Conservation (phyloP, 2,888 invertebrate species). For the Neoaliturus tenellus region DNA sequence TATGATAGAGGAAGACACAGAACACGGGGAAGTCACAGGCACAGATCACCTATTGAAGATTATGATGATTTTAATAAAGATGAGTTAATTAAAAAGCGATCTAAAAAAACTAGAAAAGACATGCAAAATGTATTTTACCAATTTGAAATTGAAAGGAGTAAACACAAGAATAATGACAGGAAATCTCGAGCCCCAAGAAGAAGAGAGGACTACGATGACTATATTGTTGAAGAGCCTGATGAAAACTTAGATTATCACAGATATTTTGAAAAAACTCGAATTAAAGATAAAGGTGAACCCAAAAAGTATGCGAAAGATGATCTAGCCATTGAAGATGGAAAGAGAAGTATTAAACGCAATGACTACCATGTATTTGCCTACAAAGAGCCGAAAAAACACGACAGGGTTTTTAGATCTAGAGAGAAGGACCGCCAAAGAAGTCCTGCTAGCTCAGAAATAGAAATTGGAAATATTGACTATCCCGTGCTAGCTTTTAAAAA, state of each 20-base stretch:
- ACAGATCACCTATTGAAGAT: neutral
- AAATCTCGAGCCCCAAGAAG: neutral
- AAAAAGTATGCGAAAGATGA: neutral
- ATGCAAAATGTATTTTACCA: neutral
- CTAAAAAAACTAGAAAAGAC: neutral
- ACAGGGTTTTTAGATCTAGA: slow-evolving; percentile 2
- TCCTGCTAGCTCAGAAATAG: slow-evolving; percentile 1
- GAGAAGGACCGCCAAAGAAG: neutral
- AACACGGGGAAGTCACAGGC: neutral
- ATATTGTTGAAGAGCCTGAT: neutral
- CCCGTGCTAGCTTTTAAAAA: slow-evolving; percentile 32
- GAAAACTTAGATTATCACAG: neutral
- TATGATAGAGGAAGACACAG: neutral
- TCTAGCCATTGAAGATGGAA: neutral
- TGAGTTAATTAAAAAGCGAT: neutral
- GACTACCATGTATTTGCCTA: slow-evolving; percentile 4
- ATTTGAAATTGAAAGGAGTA: neutral
- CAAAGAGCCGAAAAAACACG: neutral
- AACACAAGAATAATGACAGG: neutral
- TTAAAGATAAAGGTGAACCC: neutral
- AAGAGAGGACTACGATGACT: neutral
- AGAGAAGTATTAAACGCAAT: neutral
- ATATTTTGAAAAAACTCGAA: neutral
- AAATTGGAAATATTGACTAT: slow-evolving; percentile 10
- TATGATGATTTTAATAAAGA: neutral